Percentiles rank a stretch among this genome's conserved stretches.
phyloP scores from a whole-genome alignment of 2,888 invertebrate species.

The Bellardia pandia region DNA sequence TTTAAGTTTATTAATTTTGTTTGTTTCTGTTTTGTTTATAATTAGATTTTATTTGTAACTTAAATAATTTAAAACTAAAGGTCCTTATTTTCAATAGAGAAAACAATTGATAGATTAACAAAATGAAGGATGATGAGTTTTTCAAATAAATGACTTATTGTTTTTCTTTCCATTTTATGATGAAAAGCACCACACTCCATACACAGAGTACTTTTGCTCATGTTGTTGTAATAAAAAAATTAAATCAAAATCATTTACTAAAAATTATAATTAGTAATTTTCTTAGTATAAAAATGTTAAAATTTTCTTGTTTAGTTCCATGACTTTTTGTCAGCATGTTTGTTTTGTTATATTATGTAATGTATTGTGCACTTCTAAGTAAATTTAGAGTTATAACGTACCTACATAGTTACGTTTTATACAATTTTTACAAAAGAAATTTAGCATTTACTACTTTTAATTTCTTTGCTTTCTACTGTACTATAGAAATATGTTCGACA shows the following conservation, averaged over 20 bases:
- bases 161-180: neutral
- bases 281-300: conserved; percentile 6
- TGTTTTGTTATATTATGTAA: neutral
- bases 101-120: conserved; percentile 57
- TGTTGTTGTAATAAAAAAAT: neutral
- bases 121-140: conserved; percentile 57
- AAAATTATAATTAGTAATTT: neutral
- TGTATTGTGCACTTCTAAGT: conserved; percentile 38
- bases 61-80: conserved; percentile 58
- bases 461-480: conserved; percentile 64
- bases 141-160: conserved; percentile 18
- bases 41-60: conserved; percentile 68
- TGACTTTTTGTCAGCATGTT: neutral
- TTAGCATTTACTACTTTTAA: neutral
- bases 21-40: conserved; percentile 46
- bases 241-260: neutral
- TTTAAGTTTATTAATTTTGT: conserved; percentile 47
- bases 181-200: conserved; percentile 8
- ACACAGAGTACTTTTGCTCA: conserved; percentile 24
- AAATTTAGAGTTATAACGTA: neutral
- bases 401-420: neutral
- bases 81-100: conserved; percentile 55
- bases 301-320: neutral
- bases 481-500: conserved; percentile 78
- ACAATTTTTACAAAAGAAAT: conserved; percentile 3